Evolutionary conservation across 2,888 invertebrate species (phyloP), one percentile per base, ranked within the genome.

Genomic region (Hylaea fasciaria): DNA sequence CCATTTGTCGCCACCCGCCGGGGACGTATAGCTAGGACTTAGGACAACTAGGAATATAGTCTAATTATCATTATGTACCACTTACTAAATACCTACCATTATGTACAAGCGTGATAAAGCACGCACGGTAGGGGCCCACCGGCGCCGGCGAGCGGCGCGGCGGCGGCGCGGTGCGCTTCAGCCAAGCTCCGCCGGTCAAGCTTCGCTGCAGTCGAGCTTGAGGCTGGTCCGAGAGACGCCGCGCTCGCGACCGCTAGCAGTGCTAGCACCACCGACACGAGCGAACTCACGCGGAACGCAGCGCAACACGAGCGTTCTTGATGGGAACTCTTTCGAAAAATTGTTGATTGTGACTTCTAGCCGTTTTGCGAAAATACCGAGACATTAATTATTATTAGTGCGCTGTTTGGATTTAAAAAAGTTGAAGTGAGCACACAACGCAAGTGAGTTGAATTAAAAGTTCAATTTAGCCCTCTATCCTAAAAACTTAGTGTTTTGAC

Each of bases 271-370:
- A n/a, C 1, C 49, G 3, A 56, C 68, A 64, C 60, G 56, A 68
- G 55, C 59, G 57, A 71, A 66, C 71, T 74, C 78, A 70, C 75
- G 77, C 78, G 74, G 68, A 73, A 72, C 78, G 69, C 68, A 70
- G 62, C 50, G 44, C 58, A 56, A 40, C 50, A 68, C 66, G 65
- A 63, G 68, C 69, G 71, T 66, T 76, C 67, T 66, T 68, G 72
- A 70, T 72, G 72, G 72, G 73, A 65, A 69, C 64, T 61, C 68
- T 65, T 71, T 56, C 45, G 64, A 68, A 59, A 22, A 60, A 56
- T 59, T 57, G 60, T 65, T 56, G 55, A 43, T 57, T 66, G 56
- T 56, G 49, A 41, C 41, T 41, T 14, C 14, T 28, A n/a, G 9
- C n/a, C n/a, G n/a, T n/a, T 5, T n/a, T 29, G 13, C n/a, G 12